Conservation (phyloP, 2,888 invertebrate species). For the Drosophila tripunctata region DNA sequence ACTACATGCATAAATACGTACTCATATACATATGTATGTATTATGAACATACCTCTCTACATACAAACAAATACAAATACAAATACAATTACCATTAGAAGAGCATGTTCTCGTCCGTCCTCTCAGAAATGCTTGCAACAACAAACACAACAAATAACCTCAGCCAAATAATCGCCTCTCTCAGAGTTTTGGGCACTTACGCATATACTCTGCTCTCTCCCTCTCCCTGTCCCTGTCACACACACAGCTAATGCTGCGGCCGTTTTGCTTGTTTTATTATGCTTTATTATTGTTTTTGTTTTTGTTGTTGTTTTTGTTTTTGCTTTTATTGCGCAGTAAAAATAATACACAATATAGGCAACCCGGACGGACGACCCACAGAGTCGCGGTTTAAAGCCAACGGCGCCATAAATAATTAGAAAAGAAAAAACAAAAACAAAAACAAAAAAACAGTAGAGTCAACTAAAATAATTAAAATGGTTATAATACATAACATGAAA, state of each 20-base stretch:
- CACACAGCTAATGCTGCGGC: slow-evolving; percentile 53
- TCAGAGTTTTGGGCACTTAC: slow-evolving; percentile 13
- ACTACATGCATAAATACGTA: slow-evolving; percentile 21
- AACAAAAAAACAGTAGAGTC: slow-evolving; percentile 17
- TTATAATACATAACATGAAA: slow-evolving; percentile 38
- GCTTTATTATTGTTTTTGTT: slow-evolving; percentile 63
- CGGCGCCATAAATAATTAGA: slow-evolving; percentile 58
- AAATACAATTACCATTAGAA: slow-evolving; percentile 26
- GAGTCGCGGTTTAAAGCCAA: slow-evolving; percentile 30
- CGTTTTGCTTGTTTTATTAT: slow-evolving; percentile 67
- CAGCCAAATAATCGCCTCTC: slow-evolving; percentile 4
- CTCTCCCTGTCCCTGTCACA: slow-evolving; percentile 26
- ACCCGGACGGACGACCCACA: slow-evolving; percentile 15
- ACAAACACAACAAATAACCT: slow-evolving; percentile 15
- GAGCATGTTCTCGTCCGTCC: slow-evolving; percentile 24
- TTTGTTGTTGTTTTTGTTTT: slow-evolving; percentile 53
- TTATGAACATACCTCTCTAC: slow-evolving; percentile 1
- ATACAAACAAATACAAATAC: slow-evolving; percentile 4
- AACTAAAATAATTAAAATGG: slow-evolving; percentile 58
- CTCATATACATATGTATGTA: slow-evolving; percentile 12
- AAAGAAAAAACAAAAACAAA: too few relatives aligned
- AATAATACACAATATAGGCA: slow-evolving; percentile 47
- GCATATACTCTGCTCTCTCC: slow-evolving; percentile 15
- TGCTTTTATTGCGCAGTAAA: slow-evolving; percentile 72
- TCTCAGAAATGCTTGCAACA: slow-evolving; percentile 37